Evolutionary conservation across 2,797 vertebrate species (phyloP), one percentile per base, ranked within the genome.

Genomic region (Peromyscus nudipes): DNA sequence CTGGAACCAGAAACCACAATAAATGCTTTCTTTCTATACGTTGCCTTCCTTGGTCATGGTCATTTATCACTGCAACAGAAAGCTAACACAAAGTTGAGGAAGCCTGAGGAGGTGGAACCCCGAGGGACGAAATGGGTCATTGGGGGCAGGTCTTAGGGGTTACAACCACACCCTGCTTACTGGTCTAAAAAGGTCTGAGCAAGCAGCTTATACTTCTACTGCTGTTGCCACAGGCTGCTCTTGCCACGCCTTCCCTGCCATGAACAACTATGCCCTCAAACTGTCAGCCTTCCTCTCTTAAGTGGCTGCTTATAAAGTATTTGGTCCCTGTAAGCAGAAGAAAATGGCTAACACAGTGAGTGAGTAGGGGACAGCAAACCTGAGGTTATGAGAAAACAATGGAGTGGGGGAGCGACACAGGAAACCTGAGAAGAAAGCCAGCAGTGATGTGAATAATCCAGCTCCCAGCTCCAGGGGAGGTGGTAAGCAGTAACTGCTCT

Each of bases 381-480:
- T 1, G 4, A 34, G 14, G 34, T 25, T 2, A 31, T 0, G 3
- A 62, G 19, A 84, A 34, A 12, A 11, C 8, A 65, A 19, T 8
- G 12, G 64, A 62, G 23, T 1, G 1, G 10, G 4, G 12, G n/a
- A 62, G n/a, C 85, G 16, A 64, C 84, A 40, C 49, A 62, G 55
- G 55, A 40, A 8, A 37, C 57, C 34, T 34, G 86, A 29, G 71
- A 37, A 49, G 65, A 67, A 84, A 77, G 16, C 75, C n/a, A 14
- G 27, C 0, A 27, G 37, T 6, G 6, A 29, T 2, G 4, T 55
- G 1, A 83, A 29, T 43, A 37, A n/a, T 13, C 34, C 1, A 2
- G 49, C 49, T 52, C 29, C 49, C 27, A 37, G 80, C 73, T 86
- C n/a, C 19, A 0, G n/a, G 2, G 34, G n/a, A 34, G 7, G 3